Base-by-base conservation (phyloP, 2,888 invertebrate genomes). In the Gnatocerus cornutus region DNA sequence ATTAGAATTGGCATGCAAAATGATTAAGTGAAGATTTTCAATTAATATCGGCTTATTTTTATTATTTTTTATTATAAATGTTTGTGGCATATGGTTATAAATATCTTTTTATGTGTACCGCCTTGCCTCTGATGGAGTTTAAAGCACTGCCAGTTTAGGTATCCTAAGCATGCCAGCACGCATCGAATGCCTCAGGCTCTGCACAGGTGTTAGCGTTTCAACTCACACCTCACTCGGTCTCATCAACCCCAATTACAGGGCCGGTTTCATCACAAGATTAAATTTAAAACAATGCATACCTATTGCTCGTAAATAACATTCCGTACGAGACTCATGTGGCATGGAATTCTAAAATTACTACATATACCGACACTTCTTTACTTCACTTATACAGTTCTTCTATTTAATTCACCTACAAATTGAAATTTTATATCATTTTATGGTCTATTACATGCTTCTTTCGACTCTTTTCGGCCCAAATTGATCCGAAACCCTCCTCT, bases 211-310 rank as follows among this genome's bases (percentile, higher is more conserved):
- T 82, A 81, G 80, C 78, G 78, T 77, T 74, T 75, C 78, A 75
- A 77, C 80, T 80, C 81, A 80, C 82, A 81, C 80, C 80, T 80
- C 77, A 66, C 79, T 81, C 81, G 82, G 81, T 80, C 80, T 82
- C 82, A 83, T 83, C 83, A 83, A 81, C 79, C 81, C 82, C 83
- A 84, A 84, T 84, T 83, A 83, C 83, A 84, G 82, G 82, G 82
- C 83, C 82, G 83, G 82, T 81, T 79, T 83, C 82, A 81, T 82
- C 83, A 80, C 79, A 82, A 83, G 83, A 84, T 84, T 84, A 83
- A 83, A 83, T 84, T 84, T 82, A 81, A 83, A 83, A 84, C 83
- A 84, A 84, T 82, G 81, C 83, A 78, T 81, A 80, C 79, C 80
- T 79, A 81, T 80, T 81, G 78, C 77, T 77, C 78, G 73, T 80